These are phyloP conservation scores for Eupithecia pulchellata DNA, from an alignment of 2,888 invertebrate genomes.

Conservation along the genomic window DNA sequence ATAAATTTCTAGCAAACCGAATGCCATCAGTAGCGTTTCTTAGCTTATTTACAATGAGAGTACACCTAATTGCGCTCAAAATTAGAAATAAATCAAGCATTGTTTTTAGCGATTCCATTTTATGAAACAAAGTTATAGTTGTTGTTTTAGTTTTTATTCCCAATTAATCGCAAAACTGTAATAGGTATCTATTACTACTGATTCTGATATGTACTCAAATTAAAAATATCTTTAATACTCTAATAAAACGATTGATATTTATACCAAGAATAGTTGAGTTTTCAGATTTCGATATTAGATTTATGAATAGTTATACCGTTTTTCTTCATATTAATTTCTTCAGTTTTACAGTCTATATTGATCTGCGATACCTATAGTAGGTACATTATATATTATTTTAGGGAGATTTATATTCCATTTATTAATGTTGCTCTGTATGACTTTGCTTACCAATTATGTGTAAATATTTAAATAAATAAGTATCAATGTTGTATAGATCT, in stretches of 20 bases:
- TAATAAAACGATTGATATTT: background rate
- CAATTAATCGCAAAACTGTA: background rate
- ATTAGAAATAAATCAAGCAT: background rate
- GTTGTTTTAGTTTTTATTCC: background rate
- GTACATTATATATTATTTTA: background rate
- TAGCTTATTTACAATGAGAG: background rate
- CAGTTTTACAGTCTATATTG: background rate
- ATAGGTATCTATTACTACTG: background rate
- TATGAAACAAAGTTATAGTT: background rate
- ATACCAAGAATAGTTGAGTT: background rate
- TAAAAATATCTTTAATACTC: background rate
- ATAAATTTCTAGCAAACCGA: background rate
- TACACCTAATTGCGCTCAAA: background rate
- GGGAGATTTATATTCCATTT: background rate
- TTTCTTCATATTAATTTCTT: background rate
- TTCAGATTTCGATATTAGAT: background rate
- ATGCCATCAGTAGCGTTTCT: background rate
- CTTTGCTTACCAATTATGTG: background rate
- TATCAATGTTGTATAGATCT: background rate
- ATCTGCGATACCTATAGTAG: background rate
- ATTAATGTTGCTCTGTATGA: background rate
- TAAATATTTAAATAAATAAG: constrained; percentile 3
- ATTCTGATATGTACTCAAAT: background rate
- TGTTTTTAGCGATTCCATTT: background rate
- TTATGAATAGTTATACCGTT: too few species aligned